Evolutionary conservation across 2,888 invertebrate species (phyloP).

Genomic region (Litoditis marina): DNA sequence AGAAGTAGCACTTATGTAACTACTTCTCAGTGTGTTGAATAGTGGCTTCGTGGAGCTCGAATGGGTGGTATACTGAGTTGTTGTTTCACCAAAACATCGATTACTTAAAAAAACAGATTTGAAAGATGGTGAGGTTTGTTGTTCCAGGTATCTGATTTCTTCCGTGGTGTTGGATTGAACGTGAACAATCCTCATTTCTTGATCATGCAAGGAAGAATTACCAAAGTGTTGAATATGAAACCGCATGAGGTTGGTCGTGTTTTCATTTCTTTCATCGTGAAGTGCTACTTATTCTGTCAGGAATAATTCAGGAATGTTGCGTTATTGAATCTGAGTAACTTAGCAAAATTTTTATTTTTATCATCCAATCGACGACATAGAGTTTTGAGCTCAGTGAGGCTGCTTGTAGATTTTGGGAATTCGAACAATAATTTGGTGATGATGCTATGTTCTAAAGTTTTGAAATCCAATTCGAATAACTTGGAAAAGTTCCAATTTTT

Average conservation of each 20-base stretch:
- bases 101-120: background rate
- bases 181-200: slow-evolving; percentile 97
- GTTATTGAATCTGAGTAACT: background rate
- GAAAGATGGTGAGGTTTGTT: background rate
- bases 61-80: background rate
- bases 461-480: too few species aligned
- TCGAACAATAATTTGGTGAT: too few species aligned
- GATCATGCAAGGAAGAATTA: slow-evolving; percentile 98
- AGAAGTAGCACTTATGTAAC: too few species aligned
- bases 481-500: too few species aligned
- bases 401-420: too few species aligned
- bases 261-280: too few species aligned
- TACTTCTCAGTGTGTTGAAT: too few species aligned
- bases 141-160: slow-evolving; percentile 81
- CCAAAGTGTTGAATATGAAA: slow-evolving; percentile 98
- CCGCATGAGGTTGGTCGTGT: slow-evolving; percentile 79
- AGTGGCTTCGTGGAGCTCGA: too few species aligned
- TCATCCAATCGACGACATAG: too few species aligned
- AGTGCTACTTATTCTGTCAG: background rate
- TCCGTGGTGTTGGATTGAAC: slow-evolving; percentile 92
- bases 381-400: too few species aligned
- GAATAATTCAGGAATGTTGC: background rate
- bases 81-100: background rate
- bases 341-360: background rate
- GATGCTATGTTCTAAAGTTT: too few species aligned